Evolutionary conservation across 2,797 vertebrate genomes (phyloP), one percentile per base, ranked within the genome.

Genomic region (Hirundo rustica): DNA sequence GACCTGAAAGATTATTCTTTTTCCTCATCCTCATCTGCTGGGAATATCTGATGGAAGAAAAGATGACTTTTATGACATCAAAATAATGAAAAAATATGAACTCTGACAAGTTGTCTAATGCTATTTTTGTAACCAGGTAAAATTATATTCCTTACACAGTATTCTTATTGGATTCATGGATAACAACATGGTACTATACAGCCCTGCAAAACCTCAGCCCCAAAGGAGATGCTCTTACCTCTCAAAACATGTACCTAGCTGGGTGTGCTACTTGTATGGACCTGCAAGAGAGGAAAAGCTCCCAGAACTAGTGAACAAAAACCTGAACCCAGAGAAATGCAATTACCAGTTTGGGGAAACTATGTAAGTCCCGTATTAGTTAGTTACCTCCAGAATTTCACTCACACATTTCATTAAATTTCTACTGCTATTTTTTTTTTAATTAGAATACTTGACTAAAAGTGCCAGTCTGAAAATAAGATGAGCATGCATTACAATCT

Each of bases 61-160:
- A 9, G 10, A 44, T 44, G 38, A 89, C 38, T 83, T 89, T 65
- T 58, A 51, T 68, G 75, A 62, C 50, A 88, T 74, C 50, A 85
- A 92, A 92, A 88, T 89, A 75, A 85, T 83, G 78, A 82, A 80
- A 88, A 89, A 89, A 64, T 3, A 82, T 67, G 10, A 77, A 79
- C 30, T 87, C 53, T 80, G 65, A 75, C 72, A 85, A 82, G 48
- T 27, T 55, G 58, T 75, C 61, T 62, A 54, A 55, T n/a, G n/a
- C 25, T 42, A 25, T 77, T 94, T 82, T 71, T 61, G 38, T 64
- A 77, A 61, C 48, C 16, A 60, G 11, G 27, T 40, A 42, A 71
- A 77, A 88, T 82, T 71, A 82, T 64, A 57, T 36, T 83, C 13
- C 21, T 77, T 71, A 58, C 36, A 36, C 5, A 7, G 16, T 50